phyloP scores from a whole-genome alignment of 2,888 invertebrate genomes.

The Boloria euphrosyne region DNA sequence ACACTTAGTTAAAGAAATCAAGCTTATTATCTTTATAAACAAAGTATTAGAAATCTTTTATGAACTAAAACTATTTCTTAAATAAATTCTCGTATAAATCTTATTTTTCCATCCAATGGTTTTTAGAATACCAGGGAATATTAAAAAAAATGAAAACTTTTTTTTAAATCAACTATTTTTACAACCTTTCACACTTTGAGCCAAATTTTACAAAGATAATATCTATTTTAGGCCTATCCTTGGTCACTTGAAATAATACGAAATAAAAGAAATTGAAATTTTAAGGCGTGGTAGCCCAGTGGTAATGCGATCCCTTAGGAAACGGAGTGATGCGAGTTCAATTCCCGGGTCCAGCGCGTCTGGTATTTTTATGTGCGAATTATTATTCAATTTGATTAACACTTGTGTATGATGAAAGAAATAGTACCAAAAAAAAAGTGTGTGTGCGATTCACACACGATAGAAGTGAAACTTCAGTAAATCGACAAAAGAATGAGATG shows the following conservation, averaged over 20 bases:
- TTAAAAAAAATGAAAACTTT: slow-evolving; percentile 4
- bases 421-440: no score
- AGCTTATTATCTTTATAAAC: background rate
- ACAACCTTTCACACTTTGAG: slow-evolving; percentile 34
- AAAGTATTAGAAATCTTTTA: background rate
- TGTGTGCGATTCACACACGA: no score
- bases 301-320: no score
- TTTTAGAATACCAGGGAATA: slow-evolving; percentile 7
- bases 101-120: slow-evolving; percentile 6
- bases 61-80: background rate
- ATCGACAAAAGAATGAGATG: no score
- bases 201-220: slow-evolving; percentile 27
- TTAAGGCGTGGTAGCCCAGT: no score
- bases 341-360: no score
- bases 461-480: no score
- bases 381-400: no score
- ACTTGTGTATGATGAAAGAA: no score
- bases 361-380: no score
- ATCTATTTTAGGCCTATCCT: slow-evolving; percentile 18
- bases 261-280: background rate
- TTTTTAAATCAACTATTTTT: slow-evolving; percentile 24
- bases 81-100: slow-evolving; percentile 6
- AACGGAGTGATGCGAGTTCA: no score
- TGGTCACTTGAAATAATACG: slow-evolving; percentile 17
- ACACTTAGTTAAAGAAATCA: background rate